Conservation (phyloP, 2,888 invertebrate genomes). For the Hemaris fuciformis region DNA sequence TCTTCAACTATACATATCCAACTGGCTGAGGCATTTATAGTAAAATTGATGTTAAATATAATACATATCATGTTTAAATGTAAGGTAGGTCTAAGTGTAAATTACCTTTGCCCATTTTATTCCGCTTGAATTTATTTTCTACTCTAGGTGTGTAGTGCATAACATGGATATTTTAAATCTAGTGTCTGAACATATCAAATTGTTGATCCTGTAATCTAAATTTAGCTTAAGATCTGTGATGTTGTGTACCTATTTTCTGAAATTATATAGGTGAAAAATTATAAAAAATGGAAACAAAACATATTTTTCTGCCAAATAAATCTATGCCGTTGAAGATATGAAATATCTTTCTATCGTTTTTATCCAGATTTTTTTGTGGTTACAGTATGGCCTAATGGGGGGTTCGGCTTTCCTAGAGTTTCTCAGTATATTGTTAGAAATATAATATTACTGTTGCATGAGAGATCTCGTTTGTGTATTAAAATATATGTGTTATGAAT, state of each 20-base stretch:
- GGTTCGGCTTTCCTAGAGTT: constrained; percentile 26
- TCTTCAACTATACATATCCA: constrained; percentile 71
- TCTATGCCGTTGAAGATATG: constrained; percentile 64
- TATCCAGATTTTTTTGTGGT: constrained; percentile 30
- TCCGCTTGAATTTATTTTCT: constrained; percentile 23
- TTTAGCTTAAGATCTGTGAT: constrained; percentile 60
- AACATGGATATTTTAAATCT: constrained; percentile 40
- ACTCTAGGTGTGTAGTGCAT: constrained; percentile 72
- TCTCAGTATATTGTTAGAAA: constrained; percentile 41
- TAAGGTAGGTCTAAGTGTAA: constrained; percentile 28
- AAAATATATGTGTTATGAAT: constrained; percentile 66
- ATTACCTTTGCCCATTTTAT: constrained; percentile 21
- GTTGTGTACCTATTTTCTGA: constrained; percentile 65
- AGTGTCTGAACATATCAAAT: constrained; percentile 32
- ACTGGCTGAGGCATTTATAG: constrained; percentile 81
- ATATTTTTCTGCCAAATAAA: constrained; percentile 63
- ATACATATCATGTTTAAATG: constrained; percentile 47
- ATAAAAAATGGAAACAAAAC: constrained; percentile 28
- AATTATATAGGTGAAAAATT: constrained; percentile 34
- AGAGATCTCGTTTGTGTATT: constrained; percentile 59
- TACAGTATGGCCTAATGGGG: constrained; percentile 54
- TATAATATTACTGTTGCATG: constrained; percentile 49
- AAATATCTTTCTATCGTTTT: constrained; percentile 63
- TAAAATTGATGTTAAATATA: constrained; percentile 65
- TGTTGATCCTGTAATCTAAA: constrained; percentile 34